phyloP scores from a whole-genome alignment of 2,888 invertebrate genomes.

The Cheilosia soror region DNA sequence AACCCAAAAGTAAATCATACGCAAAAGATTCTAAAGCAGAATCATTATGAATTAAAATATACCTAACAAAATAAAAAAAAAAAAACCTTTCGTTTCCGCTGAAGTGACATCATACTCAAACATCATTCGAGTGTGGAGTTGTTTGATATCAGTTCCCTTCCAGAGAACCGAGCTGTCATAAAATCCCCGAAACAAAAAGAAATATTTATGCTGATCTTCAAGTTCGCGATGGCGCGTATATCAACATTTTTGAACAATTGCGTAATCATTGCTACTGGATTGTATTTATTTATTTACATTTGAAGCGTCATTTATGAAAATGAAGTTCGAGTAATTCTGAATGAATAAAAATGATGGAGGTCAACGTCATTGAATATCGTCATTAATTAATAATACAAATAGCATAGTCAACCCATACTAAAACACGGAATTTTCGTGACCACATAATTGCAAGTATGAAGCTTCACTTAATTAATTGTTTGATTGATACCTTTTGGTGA shows the following conservation, averaged over 20 bases:
- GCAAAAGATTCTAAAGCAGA: background rate
- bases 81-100: slow-evolving; percentile 21
- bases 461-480: background rate
- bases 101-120: slow-evolving; percentile 41
- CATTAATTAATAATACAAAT: slow-evolving; percentile 21
- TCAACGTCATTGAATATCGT: slow-evolving; percentile 34
- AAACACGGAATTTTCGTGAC: background rate
- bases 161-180: slow-evolving; percentile 4
- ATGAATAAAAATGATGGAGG: slow-evolving; percentile 24
- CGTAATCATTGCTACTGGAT: slow-evolving; percentile 39
- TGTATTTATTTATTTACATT: background rate
- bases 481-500: slow-evolving; percentile 16
- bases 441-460: background rate
- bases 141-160: background rate
- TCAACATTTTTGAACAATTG: slow-evolving; percentile 36
- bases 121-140: background rate
- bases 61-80: background rate
- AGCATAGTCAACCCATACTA: background rate
- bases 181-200: slow-evolving; percentile 31
- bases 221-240: slow-evolving; percentile 22
- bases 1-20: background rate
- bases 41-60: background rate
- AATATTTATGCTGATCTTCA: slow-evolving; percentile 41
- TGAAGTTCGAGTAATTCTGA: slow-evolving; percentile 47
- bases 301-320: background rate